Percentiles rank a stretch among this genome's conserved stretches.
phyloP scores from a whole-genome alignment of 2,113 vertebrate genomes.

The Tragelaphus imberbis region DNA sequence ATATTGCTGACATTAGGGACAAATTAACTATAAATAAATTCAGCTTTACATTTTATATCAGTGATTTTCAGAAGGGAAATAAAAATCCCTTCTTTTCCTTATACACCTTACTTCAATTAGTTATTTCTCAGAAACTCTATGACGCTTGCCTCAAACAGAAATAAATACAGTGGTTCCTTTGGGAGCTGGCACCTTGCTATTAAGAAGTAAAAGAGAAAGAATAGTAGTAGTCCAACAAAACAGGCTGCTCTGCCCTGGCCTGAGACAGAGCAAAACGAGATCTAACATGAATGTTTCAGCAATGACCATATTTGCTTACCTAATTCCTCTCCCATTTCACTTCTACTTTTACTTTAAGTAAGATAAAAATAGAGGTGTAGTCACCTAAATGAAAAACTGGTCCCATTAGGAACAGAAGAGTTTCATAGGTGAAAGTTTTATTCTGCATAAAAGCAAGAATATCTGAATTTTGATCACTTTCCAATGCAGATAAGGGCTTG shows the following conservation, averaged over 20 bases:
- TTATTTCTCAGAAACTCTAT: not conserved
- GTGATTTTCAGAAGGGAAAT: not conserved
- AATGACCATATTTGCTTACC: not conserved
- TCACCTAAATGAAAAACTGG: not conserved
- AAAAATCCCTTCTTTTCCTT: constrained; percentile 20
- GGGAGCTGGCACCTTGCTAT: not conserved
- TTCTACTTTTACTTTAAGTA: not conserved
- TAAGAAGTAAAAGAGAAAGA: not conserved
- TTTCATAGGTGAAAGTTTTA: not conserved
- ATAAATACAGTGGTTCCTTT: not conserved
- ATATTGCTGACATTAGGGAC: not conserved
- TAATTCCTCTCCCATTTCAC: not conserved
- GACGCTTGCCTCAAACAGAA: not conserved
- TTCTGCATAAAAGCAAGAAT: not conserved
- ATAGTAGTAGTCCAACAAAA: not conserved
- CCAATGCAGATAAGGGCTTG: not conserved
- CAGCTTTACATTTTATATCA: constrained; percentile 6
- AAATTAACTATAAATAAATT: not conserved
- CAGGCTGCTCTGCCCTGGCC: not conserved
- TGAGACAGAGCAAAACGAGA: not conserved
- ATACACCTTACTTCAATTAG: not conserved
- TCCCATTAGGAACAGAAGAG: not conserved
- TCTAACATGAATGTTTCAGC: no score
- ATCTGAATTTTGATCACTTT: not conserved
- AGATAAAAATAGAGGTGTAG: not conserved